Evolutionary conservation across 2,113 vertebrate genomes (phyloP).

Genomic region (Perognathus longimembris): DNA sequence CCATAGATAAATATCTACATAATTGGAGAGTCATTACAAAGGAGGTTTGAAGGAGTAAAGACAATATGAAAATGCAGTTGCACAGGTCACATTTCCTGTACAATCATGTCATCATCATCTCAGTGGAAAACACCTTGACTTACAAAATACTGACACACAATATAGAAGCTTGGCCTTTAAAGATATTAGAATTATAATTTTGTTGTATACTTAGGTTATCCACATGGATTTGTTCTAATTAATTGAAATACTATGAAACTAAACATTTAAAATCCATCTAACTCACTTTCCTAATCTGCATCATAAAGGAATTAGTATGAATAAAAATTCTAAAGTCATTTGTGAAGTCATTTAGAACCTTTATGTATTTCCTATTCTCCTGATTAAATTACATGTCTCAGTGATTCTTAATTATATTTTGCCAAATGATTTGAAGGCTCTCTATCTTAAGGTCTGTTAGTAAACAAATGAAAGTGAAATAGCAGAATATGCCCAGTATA

Average conservation of each 20-base stretch:
- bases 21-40: conserved; percentile 45
- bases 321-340: conserved; percentile 83
- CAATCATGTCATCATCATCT: conserved; percentile 44
- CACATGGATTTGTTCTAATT: conserved; percentile 76
- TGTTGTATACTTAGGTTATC: conserved; percentile 68
- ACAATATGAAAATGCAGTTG: conserved; percentile 40
- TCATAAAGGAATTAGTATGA: conserved; percentile 82
- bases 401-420: conserved; percentile 93
- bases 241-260: conserved; percentile 81
- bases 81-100: conserved; percentile 12
- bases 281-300: conserved; percentile 79
- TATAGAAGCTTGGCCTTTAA: conserved; percentile 64
- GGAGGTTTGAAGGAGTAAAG: conserved; percentile 9
- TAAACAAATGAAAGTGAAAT: conserved; percentile 87
- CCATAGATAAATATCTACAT: conserved; percentile 20
- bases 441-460: conserved; percentile 88
- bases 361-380: conserved; percentile 88
- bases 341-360: conserved; percentile 87
- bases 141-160: conserved; percentile 44
- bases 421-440: conserved; percentile 89
- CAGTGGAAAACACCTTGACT: conserved; percentile 35
- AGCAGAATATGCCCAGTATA: conserved; percentile 80
- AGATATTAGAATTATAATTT: conserved; percentile 65
- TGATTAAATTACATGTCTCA: conserved; percentile 95
- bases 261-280: conserved; percentile 79